Base-by-base conservation (phyloP, 2,113 vertebrate genomes). In the Megaleporinus macrocephalus region DNA sequence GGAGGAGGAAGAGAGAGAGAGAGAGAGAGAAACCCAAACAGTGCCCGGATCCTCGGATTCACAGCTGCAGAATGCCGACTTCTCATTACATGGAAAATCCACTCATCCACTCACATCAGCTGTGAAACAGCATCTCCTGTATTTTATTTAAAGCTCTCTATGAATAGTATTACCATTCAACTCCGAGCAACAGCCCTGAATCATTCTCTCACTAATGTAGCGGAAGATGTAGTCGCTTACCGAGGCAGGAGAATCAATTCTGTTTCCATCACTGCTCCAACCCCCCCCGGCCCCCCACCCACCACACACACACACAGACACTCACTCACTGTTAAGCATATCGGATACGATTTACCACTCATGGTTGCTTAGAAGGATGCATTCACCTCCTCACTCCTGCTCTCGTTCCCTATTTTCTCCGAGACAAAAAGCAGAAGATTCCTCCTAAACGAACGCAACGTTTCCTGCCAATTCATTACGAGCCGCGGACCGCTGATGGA, bases 91-190 rank as follows among this genome's bases (percentile, higher is more conserved):
- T 22, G 27, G 20, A 71, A 83, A 85, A 82, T 80, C 65, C 53
- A 70, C 73, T 74, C 63, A 36, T 22, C 53, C 53, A 55, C 18
- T 20, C 18, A 5, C 49, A 18, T 84, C 83, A 55, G 29, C 62
- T 51, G 13, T 44, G 24, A 83, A 70, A 55, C 47, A 80, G 69
- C 73, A 87, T 88, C 83, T 82, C 53, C 51, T 77, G 65, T 83
- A 55, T 85, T 90, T 86, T 84, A 88, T 92, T 88, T 88, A 90
- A 89, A 88, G 79, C 81, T 79, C 29, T 83, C 87, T 73, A 82
- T 85, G 83, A 89, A 90, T 82, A 85, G 78, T 69, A 72, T 86
- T 88, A 81, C 62, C 72, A 76, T 81, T 59, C 76, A 69, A 85
- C 78, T 81, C 76, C n/a, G 81, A 79, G 47, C 18, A 68, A 71